Evolutionary conservation across 2,113 vertebrate species (phyloP), one percentile per base, ranked within the genome.

Genomic region (Amblyopsis rosae): DNA sequence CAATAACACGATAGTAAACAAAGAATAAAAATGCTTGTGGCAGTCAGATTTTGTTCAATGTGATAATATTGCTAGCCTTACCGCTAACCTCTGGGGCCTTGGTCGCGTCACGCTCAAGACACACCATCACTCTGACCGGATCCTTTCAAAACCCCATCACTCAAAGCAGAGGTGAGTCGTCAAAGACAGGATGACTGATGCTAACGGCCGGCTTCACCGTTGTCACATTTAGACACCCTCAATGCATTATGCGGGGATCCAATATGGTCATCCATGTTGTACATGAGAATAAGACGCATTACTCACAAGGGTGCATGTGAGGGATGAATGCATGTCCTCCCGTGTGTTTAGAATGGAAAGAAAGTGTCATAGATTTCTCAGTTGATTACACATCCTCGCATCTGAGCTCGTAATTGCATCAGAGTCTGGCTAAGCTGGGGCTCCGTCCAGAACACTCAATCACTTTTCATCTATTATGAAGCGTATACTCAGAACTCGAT

Each of bases 291-390:
- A 81, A 71, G 69, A 72, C 54, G 82, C 83, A 88, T 91, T 85
- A 85, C 76, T 90, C 87, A 85, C 67, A 82, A 81, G 77, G 81
- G 85, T 41, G 77, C 75, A 72, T 9, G 69, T 91, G 83, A 91
- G 73, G 82, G 86, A 90, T 90, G 88, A 82, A 67, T 76, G 73
- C 69, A 72, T 83, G 86, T 86, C 86, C 78, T 19, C 63, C 68
- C 62, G 49, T 80, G 77, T 84, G 81, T 82, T 86, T 67, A 68
- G 67, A 87, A 84, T 79, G 78, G 75, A 78, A 59, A 19, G 53
- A 19, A 81, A 74, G 81, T 87, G 88, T 88, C 89, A 88, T 77
- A 73, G 82, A 87, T 86, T 82, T 80, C 81, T 79, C 82, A 85
- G 88, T 88, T 89, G 89, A 91, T 90, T 89, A 83, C 74, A 59